Percentiles rank a stretch among this genome's conserved stretches.
phyloP scores from a whole-genome alignment of 2,797 vertebrate genomes.

The Xiphophorus birchmanni region DNA sequence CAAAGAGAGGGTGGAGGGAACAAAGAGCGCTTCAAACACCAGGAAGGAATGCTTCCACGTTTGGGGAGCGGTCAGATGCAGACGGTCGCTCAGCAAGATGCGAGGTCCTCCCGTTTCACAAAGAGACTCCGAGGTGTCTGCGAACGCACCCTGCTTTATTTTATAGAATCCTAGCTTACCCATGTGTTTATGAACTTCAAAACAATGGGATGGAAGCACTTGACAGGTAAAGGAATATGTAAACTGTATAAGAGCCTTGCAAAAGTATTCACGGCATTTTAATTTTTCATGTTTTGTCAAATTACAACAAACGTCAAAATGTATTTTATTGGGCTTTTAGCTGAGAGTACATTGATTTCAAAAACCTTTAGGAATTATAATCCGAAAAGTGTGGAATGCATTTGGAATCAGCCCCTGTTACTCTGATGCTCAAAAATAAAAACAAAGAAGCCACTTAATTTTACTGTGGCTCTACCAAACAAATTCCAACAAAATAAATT shows the following conservation, averaged over 20 bases:
- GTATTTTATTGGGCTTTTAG: neutral
- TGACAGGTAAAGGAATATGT: neutral
- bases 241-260: neutral
- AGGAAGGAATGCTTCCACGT: conserved; percentile 61
- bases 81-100: conserved; percentile 62
- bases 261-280: neutral
- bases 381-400: neutral
- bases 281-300: neutral
- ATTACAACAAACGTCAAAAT: neutral
- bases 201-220: neutral
- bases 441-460: neutral
- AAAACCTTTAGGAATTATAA: neutral
- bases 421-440: neutral
- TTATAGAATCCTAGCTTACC: neutral
- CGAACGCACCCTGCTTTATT: conserved; percentile 4
- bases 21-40: conserved; percentile 55
- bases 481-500: neutral
- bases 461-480: neutral
- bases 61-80: conserved; percentile 58
- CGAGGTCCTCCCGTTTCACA: conserved; percentile 58
- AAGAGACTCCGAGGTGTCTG: conserved; percentile 45
- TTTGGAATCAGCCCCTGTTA: neutral
- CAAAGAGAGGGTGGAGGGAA: conserved; percentile 9
- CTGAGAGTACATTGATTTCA: neutral
- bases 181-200: neutral